Base-by-base conservation (phyloP, 2,113 vertebrate genomes). In the Oreotrochilus melanogaster region DNA sequence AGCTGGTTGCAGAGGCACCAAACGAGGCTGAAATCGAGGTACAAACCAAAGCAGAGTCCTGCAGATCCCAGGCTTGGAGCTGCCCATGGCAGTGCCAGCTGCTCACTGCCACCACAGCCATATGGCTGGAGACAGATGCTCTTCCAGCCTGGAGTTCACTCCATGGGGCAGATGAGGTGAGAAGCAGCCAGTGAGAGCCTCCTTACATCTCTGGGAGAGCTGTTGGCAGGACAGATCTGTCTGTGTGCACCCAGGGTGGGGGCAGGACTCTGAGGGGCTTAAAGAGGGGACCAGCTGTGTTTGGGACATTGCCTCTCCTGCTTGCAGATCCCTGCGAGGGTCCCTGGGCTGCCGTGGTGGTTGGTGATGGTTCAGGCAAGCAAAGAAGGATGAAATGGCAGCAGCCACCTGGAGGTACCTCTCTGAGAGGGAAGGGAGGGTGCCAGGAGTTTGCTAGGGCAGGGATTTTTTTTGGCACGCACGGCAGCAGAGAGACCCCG, bases 231-330 rank as follows among this genome's bases (percentile, higher is more conserved):
- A n/a, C 18, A 3, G 56, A 58, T 51, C 78, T 37, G 22, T 35
- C 14, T 0, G 3, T 54, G 78, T 42, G 9, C 56, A 5, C 8
- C 18, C 2, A 48, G 3, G 1, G 70, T 0, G 0, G 53, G 31
- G 5, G 8, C 0, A 0, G 48, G 58, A 19, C 35, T 23, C 15
- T 5, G 12, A 14, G 14, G 10, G 1, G 0, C 42, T 23, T 5
- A 1, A 21, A 13, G 10, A 1, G 8, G 42, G 12, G 56, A 10
- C 4, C 0, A 4, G 19, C 37, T 1, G 1, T 48, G 27, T 72
- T 71, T 1, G 17, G 30, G 1, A 2, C 4, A 15, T 8, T 22
- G 53, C 14, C 33, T 81, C 15, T 21, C 31, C 37, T 13, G 33
- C 80, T 67, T 61, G 25, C 35, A 24, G n/a, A 5, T 18, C 18